Percentiles rank a stretch among this genome's conserved stretches.
These are phyloP conservation scores for Hirtodrosophila histrioides DNA, from an alignment of 2,888 invertebrate species.

Conservation along the genomic window DNA sequence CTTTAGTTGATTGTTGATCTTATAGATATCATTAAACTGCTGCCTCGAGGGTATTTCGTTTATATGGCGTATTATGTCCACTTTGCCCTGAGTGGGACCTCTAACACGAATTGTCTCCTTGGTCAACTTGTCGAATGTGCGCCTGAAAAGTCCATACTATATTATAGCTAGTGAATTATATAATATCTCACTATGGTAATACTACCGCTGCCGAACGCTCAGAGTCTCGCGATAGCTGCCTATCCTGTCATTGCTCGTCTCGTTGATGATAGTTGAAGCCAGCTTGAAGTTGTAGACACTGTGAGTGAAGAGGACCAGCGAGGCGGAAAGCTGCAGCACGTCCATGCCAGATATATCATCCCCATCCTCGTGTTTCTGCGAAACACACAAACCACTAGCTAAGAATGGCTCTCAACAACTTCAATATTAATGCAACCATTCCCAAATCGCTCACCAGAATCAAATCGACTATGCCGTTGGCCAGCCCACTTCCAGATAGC, in stretches of 20 bases:
- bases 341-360: conserved; percentile 75
- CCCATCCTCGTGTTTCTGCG: conserved; percentile 74
- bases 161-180: too few species aligned
- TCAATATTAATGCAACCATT: background rate
- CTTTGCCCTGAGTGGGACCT: conserved; percentile 67
- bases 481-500: conserved; percentile 78
- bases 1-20: conserved; percentile 76
- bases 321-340: conserved; percentile 75
- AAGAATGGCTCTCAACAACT: too few species aligned
- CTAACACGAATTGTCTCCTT: conserved; percentile 77
- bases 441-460: conserved; percentile 66
- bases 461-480: conserved; percentile 76
- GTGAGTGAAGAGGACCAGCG: conserved; percentile 81
- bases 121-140: conserved; percentile 78
- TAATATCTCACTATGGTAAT: too few species aligned
- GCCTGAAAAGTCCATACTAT: conserved; percentile 49
- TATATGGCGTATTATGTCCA: conserved; percentile 80
- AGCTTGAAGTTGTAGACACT: conserved; percentile 81
- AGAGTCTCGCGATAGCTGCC: conserved; percentile 68
- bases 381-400: background rate
- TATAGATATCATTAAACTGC: conserved; percentile 81
- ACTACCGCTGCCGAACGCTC: conserved; percentile 78
- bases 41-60: conserved; percentile 80
- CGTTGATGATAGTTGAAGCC: conserved; percentile 76
- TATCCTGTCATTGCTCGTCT: conserved; percentile 65